phyloP scores from a whole-genome alignment of 1,140 invertebrate genomes.

The Hestina assimilis region DNA sequence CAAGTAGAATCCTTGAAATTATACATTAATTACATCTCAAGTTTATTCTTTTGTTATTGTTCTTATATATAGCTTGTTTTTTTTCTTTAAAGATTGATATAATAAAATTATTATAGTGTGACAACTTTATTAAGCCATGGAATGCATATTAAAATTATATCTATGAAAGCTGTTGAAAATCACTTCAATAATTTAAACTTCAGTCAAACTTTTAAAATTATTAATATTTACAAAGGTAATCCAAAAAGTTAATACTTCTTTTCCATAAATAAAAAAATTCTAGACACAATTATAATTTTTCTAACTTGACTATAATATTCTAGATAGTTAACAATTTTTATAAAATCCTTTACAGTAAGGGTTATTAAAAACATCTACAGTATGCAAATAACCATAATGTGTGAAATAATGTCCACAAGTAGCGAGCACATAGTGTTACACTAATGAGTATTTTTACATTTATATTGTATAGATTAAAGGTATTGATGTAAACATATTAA shows the following conservation, averaged over 20 bases:
- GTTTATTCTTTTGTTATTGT: too few relatives aligned
- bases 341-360: slow-evolving; percentile 4
- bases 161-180: slow-evolving; percentile 1
- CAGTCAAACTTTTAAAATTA: slow-evolving; percentile 10
- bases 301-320: slow-evolving; percentile 4
- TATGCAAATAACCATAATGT: slow-evolving; percentile 5
- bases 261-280: slow-evolving; percentile 5
- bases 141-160: slow-evolving; percentile 11
- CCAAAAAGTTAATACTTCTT: background rate
- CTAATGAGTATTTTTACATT: slow-evolving; percentile 34
- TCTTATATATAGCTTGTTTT: too few relatives aligned
- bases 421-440: slow-evolving; percentile 15
- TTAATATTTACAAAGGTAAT: slow-evolving; percentile 9
- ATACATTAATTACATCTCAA: too few relatives aligned
- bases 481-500: slow-evolving; percentile 14
- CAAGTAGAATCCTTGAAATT: too few relatives aligned
- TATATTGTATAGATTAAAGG: slow-evolving; percentile 12
- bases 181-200: slow-evolving; percentile 2
- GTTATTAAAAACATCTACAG: slow-evolving; percentile 7
- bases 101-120: too few relatives aligned
- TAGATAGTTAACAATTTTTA: slow-evolving; percentile 3
- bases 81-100: too few relatives aligned
- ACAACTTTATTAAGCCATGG: background rate
- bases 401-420: slow-evolving; percentile 3
- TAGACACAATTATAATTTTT: background rate